Percentiles rank a stretch among this genome's conserved stretches.
phyloP scores from a whole-genome alignment of 2,888 invertebrate genomes.

The Thymelicus acteon region DNA sequence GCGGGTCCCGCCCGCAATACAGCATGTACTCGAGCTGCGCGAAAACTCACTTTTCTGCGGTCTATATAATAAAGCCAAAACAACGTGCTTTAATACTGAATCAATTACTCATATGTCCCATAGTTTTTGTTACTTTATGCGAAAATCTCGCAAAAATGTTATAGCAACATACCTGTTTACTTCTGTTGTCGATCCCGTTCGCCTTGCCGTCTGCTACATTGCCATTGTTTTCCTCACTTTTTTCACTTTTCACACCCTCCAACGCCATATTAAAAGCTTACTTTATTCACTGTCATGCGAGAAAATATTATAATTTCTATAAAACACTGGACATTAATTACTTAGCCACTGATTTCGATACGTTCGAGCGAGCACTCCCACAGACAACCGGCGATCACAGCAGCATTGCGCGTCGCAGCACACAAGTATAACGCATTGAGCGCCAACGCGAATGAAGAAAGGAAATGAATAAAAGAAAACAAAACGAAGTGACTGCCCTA shows the following conservation, averaged over 20 bases:
- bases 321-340: slow-evolving; percentile 67
- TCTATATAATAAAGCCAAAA: slow-evolving; percentile 20
- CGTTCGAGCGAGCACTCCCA: slow-evolving; percentile 75
- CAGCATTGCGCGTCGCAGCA: slow-evolving; percentile 55
- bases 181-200: slow-evolving; percentile 85
- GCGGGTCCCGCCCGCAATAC: slow-evolving; percentile 50
- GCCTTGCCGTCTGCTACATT: slow-evolving; percentile 80
- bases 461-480: slow-evolving; percentile 38
- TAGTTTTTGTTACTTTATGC: neutral
- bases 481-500: slow-evolving; percentile 7
- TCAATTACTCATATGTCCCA: neutral
- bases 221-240: slow-evolving; percentile 82
- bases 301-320: slow-evolving; percentile 58
- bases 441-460: slow-evolving; percentile 69
- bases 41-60: slow-evolving; percentile 58
- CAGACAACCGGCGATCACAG: slow-evolving; percentile 65
- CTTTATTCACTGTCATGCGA: slow-evolving; percentile 82
- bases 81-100: too few species aligned
- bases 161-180: slow-evolving; percentile 81
- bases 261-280: slow-evolving; percentile 78
- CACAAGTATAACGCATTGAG: slow-evolving; percentile 68
- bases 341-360: slow-evolving; percentile 70
- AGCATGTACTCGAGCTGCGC: slow-evolving; percentile 61
- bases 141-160: slow-evolving; percentile 53
- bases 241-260: slow-evolving; percentile 83